These are phyloP conservation scores for Podarcis raffonei DNA, from an alignment of 2,113 vertebrate genomes.

Conservation along the genomic window DNA sequence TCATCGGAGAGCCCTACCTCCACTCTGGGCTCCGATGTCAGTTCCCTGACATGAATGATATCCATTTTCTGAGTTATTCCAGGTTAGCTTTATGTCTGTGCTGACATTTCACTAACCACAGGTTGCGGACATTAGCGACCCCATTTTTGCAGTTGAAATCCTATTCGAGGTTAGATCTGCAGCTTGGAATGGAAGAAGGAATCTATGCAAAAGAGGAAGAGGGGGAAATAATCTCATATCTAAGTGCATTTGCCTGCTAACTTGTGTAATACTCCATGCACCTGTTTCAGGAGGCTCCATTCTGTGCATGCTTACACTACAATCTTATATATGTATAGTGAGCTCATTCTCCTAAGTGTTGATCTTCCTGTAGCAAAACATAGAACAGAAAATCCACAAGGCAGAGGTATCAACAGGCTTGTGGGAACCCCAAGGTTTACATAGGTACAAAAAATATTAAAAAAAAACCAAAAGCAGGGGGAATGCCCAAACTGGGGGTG, in stretches of 20 bases:
- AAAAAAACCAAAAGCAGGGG: background rate
- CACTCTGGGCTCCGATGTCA: too few relatives aligned
- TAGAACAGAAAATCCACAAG: background rate
- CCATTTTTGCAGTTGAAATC: too few relatives aligned
- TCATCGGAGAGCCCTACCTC: too few relatives aligned
- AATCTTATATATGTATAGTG: background rate
- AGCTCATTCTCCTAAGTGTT: background rate
- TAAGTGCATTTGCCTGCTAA: background rate
- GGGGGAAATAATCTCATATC: too few relatives aligned
- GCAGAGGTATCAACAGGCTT: background rate
- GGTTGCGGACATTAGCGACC: too few relatives aligned
- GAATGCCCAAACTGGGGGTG: too few relatives aligned
- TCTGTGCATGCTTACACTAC: background rate
- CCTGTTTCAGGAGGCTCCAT: background rate
- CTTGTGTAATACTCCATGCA: background rate
- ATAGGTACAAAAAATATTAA: background rate
- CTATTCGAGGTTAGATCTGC: background rate
- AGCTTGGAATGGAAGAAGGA: background rate
- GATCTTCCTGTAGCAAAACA: background rate
- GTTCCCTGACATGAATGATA: too few relatives aligned
- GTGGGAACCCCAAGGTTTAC: background rate
- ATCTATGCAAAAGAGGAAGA: background rate
- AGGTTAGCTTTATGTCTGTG: background rate
- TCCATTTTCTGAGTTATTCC: background rate
- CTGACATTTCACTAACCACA: background rate